Conservation (phyloP, 2,797 vertebrate species). For the Acanthurus lineatus region DNA sequence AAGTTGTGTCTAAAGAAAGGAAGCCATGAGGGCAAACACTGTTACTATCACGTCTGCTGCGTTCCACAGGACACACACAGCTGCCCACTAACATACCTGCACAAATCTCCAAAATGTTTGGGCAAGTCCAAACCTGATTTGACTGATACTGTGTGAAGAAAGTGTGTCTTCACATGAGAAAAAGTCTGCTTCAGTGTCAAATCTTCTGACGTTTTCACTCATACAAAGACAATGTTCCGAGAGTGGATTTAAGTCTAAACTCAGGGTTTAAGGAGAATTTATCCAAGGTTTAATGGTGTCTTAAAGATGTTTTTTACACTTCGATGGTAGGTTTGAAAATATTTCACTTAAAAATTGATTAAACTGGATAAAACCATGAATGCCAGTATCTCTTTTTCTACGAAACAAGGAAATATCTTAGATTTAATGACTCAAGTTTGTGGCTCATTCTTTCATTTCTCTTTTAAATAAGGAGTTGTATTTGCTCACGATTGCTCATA, state of each 20-base stretch:
- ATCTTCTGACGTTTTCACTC: not conserved
- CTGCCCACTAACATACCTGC: constrained; percentile 51
- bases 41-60: not conserved
- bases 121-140: constrained; percentile 48
- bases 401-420: not conserved
- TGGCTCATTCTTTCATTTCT: not conserved
- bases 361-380: not conserved
- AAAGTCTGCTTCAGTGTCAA: not conserved
- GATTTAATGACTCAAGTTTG: not conserved
- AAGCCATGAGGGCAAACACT: not conserved
- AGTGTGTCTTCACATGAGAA: constrained; percentile 4
- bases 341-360: not conserved
- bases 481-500: not conserved
- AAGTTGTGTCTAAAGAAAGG: not conserved
- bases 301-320: not conserved
- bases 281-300: not conserved
- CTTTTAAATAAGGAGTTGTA: not conserved
- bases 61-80: constrained; percentile 13
- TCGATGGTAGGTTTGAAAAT: not conserved
- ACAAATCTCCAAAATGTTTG: constrained; percentile 33
- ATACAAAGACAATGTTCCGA: not conserved
- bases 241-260: not conserved
- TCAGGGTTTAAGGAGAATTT: not conserved
- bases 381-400: not conserved
- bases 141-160: constrained; percentile 18